Conservation (phyloP, 2,888 invertebrate species). For the Yponomeuta plumbellus region DNA sequence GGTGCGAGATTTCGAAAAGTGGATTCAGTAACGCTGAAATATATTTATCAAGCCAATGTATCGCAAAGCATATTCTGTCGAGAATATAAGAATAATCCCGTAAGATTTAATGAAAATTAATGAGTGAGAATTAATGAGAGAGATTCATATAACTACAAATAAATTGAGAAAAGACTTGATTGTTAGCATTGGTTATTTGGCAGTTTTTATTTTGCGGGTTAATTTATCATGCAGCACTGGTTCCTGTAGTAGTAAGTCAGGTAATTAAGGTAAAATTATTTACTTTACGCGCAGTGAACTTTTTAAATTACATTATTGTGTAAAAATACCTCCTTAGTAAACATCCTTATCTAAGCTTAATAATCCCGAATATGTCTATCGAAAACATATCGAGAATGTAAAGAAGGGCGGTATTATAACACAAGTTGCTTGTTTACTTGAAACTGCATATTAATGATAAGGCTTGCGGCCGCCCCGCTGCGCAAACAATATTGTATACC, state of each 20-base stretch:
- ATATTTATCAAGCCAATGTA: no score
- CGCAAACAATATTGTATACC: background rate
- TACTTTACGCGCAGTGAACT: background rate
- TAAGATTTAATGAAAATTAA: no score
- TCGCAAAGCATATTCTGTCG: no score
- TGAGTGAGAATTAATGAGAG: no score
- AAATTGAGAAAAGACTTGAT: background rate
- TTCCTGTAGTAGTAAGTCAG: background rate
- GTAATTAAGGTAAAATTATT: background rate
- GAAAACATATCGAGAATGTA: background rate
- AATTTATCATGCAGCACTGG: background rate
- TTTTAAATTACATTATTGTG: background rate
- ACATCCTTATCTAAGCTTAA: background rate
- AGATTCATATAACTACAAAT: no score
- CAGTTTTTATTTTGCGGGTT: background rate
- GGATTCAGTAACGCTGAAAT: no score
- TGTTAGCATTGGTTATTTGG: background rate
- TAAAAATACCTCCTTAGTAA: background rate
- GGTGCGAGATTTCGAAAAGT: no score
- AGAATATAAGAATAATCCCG: no score
- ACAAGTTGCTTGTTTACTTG: conserved; percentile 5
- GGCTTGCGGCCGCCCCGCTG: background rate
- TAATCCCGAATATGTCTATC: background rate
- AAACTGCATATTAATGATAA: conserved; percentile 1
- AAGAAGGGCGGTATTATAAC: background rate